A percentile compares a stretch with the other conserved stretches of the same genome.
These are phyloP conservation scores for Nomada flava DNA, from an alignment of 2,888 invertebrate genomes.

Conservation along the genomic window DNA sequence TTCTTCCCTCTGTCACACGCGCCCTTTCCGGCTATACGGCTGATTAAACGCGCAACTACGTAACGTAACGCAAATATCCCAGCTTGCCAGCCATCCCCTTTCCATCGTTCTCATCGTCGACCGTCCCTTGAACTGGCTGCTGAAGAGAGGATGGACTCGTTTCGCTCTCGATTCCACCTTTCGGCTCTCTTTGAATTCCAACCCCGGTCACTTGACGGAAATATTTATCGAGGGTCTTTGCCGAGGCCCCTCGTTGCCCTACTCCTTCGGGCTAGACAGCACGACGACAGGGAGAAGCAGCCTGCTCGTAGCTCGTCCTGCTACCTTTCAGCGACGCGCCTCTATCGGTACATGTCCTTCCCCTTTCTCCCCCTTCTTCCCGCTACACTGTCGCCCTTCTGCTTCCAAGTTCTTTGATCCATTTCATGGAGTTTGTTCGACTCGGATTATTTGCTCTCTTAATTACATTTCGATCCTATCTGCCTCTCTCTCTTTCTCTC, in stretches of 20 bases:
- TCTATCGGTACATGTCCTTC: slow-evolving; percentile 62
- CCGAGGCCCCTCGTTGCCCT: slow-evolving; percentile 68
- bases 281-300: slow-evolving; percentile 71
- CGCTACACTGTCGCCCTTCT: slow-evolving; percentile 37
- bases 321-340: slow-evolving; percentile 62
- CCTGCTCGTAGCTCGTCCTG: slow-evolving; percentile 62
- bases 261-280: slow-evolving; percentile 70
- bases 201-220: slow-evolving; percentile 82
- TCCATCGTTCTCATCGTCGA: slow-evolving; percentile 49
- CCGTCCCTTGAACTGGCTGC: slow-evolving; percentile 52
- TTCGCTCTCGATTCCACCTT: slow-evolving; percentile 81
- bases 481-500: slow-evolving; percentile 39
- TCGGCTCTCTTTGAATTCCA: slow-evolving; percentile 82
- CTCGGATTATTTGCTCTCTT: slow-evolving; percentile 82
- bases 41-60: slow-evolving; percentile 84
- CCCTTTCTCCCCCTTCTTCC: slow-evolving; percentile 1
- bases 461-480: slow-evolving; percentile 81
- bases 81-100: slow-evolving; percentile 63
- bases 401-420: slow-evolving; percentile 80
- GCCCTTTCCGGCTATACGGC: slow-evolving; percentile 79
- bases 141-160: slow-evolving; percentile 64
- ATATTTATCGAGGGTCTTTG: slow-evolving; percentile 82
- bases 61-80: slow-evolving; percentile 83
- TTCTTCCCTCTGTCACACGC: slow-evolving; percentile 77
- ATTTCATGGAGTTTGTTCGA: slow-evolving; percentile 76